Evolutionary conservation across 2,888 invertebrate genomes (phyloP).

Genomic region (Chrysina gloriosa): DNA sequence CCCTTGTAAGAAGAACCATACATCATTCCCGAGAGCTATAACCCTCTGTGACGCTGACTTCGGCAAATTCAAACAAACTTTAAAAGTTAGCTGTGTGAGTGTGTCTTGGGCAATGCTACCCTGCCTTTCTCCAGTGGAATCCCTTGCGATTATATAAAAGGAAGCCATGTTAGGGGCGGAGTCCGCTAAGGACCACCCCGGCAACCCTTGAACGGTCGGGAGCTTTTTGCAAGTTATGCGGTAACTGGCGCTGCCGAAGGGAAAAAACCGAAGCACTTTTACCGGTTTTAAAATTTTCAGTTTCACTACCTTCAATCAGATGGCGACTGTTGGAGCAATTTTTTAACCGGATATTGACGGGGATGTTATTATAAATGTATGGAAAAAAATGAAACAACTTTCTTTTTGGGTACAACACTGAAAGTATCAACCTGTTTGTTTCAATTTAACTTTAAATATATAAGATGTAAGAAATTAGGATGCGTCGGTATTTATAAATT

Average conservation of each 20-base stretch:
- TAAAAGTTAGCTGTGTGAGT: slow-evolving; percentile 47
- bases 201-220: slow-evolving; percentile 44
- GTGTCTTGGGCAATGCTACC: slow-evolving; percentile 47
- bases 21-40: background rate
- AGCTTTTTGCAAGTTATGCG: slow-evolving; percentile 51
- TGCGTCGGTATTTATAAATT: too few relatives aligned
- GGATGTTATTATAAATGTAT: background rate
- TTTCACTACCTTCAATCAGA: slow-evolving; percentile 57
- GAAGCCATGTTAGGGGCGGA: slow-evolving; percentile 66
- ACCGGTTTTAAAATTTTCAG: slow-evolving; percentile 55
- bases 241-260: slow-evolving; percentile 61
- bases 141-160: slow-evolving; percentile 64
- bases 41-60: slow-evolving; percentile 42
- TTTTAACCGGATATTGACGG: background rate
- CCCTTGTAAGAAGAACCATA: too few relatives aligned
- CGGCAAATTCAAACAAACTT: slow-evolving; percentile 48
- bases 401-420: too few relatives aligned
- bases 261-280: slow-evolving; percentile 59
- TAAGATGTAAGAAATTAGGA: too few relatives aligned
- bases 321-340: slow-evolving; percentile 47
- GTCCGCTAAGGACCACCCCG: slow-evolving; percentile 55
- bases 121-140: slow-evolving; percentile 55
- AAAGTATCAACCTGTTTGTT: too few relatives aligned
- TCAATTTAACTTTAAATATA: too few relatives aligned
- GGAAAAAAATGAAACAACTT: too few relatives aligned